phyloP scores from a whole-genome alignment of 2,113 vertebrate genomes.

The Caretta caretta region DNA sequence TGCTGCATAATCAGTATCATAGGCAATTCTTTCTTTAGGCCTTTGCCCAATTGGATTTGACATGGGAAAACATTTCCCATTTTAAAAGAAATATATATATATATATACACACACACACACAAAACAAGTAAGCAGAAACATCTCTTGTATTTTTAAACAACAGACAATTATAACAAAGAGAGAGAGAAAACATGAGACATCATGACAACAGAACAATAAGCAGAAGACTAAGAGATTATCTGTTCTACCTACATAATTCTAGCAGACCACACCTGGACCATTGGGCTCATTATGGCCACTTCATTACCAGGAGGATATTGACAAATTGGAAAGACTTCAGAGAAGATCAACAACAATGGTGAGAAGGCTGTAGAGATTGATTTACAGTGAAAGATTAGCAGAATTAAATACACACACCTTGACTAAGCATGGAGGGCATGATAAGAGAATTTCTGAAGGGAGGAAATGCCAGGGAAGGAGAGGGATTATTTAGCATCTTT shows the following conservation, averaged over 20 bases:
- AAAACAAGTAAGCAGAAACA: background rate
- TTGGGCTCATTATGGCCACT: background rate
- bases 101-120: background rate
- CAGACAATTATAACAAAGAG: background rate
- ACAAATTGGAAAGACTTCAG: background rate
- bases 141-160: background rate
- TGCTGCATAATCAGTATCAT: constrained; percentile 24
- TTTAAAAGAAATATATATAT: background rate
- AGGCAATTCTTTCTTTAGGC: background rate
- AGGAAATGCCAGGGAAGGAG: background rate
- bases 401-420: constrained; percentile 6
- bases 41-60: background rate
- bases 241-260: background rate
- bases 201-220: background rate
- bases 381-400: constrained; percentile 16
- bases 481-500: background rate
- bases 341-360: background rate
- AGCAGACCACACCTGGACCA: background rate
- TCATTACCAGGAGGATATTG: background rate
- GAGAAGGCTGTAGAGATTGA: background rate
- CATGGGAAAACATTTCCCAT: background rate
- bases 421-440: constrained; percentile 14
- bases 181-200: background rate
- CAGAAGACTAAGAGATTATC: background rate
- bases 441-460: constrained; percentile 1